Conservation (phyloP, 2,888 invertebrate species). For the Hirtodrosophila duncani region DNA sequence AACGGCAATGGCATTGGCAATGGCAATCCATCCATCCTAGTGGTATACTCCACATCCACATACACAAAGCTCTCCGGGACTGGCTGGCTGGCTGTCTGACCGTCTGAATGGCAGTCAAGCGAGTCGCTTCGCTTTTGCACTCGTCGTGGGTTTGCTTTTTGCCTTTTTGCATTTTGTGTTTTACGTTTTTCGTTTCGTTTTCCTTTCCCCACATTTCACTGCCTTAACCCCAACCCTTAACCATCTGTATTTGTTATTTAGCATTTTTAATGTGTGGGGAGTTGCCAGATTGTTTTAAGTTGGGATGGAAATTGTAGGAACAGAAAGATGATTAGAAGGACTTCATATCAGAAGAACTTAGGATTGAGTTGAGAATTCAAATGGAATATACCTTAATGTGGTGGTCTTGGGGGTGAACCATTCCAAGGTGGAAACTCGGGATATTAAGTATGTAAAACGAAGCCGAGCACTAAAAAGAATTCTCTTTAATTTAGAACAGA, state of each 20-base stretch:
- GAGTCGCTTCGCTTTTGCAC: slow-evolving; percentile 2
- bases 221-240: too few species aligned
- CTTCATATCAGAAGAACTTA: too few species aligned
- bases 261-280: neutral
- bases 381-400: too few species aligned
- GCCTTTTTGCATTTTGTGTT: slow-evolving; percentile 6
- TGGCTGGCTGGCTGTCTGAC: neutral
- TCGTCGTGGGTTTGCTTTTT: neutral
- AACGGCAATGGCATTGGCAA: slow-evolving; percentile 28
- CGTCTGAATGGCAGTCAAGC: slow-evolving; percentile 6
- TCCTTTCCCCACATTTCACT: neutral
- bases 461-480: too few species aligned
- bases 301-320: too few species aligned
- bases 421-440: too few species aligned
- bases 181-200: neutral
- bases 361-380: too few species aligned
- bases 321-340: too few species aligned
- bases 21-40: slow-evolving; percentile 39
- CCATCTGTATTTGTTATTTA: neutral
- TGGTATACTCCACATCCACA: slow-evolving; percentile 56
- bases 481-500: too few species aligned
- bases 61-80: slow-evolving; percentile 30
- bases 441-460: too few species aligned
- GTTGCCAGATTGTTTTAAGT: slow-evolving; percentile 32
- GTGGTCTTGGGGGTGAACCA: too few species aligned